Evolutionary conservation across 2,797 vertebrate genomes (phyloP), one percentile per base, ranked within the genome.

Genomic region (Acrocephalus scirpaceus): DNA sequence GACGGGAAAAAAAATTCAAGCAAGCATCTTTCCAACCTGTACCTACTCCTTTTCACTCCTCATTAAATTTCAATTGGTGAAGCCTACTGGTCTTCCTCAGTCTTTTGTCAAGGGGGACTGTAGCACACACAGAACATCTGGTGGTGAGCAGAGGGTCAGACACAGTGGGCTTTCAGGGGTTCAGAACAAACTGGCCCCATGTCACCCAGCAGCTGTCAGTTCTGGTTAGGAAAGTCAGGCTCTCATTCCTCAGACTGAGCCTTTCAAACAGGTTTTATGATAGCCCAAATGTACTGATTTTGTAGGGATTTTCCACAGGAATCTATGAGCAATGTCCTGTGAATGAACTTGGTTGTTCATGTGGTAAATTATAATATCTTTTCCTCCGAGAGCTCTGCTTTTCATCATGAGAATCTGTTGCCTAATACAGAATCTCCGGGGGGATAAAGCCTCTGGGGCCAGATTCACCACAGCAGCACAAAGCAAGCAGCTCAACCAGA

Each of bases 31-130:
- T 93, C 77, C 67, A 82, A 79, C 26, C 16, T 64, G 36, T 60
- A 40, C 48, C 54, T 45, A 23, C 42, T 11, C 71, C 61, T 93
- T 89, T 93, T 40, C 74, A 89, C 67, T 93, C 62, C 69, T 93
- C 92, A 92, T 97, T 94, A 94, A 92, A 80, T 83, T 92, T 77
- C 71, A 87, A 0, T 50, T 32, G 64, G 34, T 92, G 69, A 82
- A 89, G 90, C 34, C 48, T 64, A 27, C 74, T 58, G 84, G 57
- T 77, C 48, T 65, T 51, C n/a, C 74, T 85, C 71, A 79, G 56
- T 23, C 45, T 85, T 87, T 57, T 67, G 29, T 61, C 74, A 34
- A 25, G 36, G 48, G 65, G 67, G 30, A 58, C 27, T 47, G 66
- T 7, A 47, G 8, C 64, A 64, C 45, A 11, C 29, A 18, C 84